A percentile compares a stretch with the other conserved stretches of the same genome.
phyloP scores from a whole-genome alignment of 92 coral and sea anemone species.

The Parazoanthus swiftii region DNA sequence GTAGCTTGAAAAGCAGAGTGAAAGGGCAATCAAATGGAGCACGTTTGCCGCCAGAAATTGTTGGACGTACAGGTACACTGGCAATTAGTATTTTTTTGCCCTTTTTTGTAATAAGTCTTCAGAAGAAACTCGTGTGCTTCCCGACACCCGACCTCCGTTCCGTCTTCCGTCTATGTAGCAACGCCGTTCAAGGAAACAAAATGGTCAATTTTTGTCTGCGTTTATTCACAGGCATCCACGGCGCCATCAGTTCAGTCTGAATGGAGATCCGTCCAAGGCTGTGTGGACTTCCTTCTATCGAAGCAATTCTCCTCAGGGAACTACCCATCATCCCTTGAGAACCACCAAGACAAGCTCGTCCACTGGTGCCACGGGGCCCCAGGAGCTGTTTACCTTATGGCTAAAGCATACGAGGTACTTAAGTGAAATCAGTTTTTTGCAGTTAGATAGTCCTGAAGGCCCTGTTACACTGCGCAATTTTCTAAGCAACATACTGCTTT shows the following conservation, averaged over 20 bases:
- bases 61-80: too few relatives aligned
- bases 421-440: neutral
- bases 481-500: too few relatives aligned
- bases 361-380: conserved; percentile 99
- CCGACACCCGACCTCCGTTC: too few relatives aligned
- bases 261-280: conserved; percentile 62
- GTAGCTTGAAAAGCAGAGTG: too few relatives aligned
- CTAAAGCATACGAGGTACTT: conserved; percentile 85
- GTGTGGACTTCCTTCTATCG: conserved; percentile 81
- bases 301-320: conserved; percentile 93
- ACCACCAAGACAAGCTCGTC: conserved; percentile 67
- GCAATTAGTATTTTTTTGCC: too few relatives aligned
- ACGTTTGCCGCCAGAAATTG: too few relatives aligned
- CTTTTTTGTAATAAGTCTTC: too few relatives aligned
- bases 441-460: neutral
- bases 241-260: conserved; percentile 73
- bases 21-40: too few relatives aligned
- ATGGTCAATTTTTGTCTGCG: neutral
- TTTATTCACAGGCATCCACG: conserved; percentile 52
- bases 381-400: conserved; percentile 86
- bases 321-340: conserved; percentile 90
- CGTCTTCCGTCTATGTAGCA: neutral
- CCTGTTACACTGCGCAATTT: too few relatives aligned
- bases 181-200: neutral
- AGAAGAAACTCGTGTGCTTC: too few relatives aligned